Conservation (phyloP, 2,113 vertebrate genomes). For the Panthera uncia region DNA sequence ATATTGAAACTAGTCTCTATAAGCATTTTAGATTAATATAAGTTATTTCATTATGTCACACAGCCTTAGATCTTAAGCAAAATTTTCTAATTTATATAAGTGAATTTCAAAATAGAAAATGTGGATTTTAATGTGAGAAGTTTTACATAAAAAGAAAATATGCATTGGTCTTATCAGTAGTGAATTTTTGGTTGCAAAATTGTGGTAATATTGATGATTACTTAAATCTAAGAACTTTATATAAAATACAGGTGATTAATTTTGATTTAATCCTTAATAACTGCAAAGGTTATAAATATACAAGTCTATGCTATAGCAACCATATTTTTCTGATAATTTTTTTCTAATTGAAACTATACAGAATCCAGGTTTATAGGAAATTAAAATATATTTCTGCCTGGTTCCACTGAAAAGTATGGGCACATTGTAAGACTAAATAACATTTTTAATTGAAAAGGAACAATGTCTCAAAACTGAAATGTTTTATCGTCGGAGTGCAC, state of each 20-base stretch:
- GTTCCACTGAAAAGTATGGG: not conserved
- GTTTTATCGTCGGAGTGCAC: not conserved
- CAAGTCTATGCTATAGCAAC: not conserved
- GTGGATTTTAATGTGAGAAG: not conserved
- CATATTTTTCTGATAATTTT: not conserved
- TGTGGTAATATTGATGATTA: not conserved
- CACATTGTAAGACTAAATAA: not conserved
- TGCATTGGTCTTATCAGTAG: not conserved
- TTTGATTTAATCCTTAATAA: not conserved
- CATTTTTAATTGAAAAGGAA: not conserved
- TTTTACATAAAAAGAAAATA: conserved; percentile 28
- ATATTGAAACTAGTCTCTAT: not conserved
- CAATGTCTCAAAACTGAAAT: not conserved
- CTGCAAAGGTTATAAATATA: not conserved
- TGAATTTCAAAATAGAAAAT: conserved; percentile 22
- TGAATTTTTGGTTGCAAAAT: not conserved
- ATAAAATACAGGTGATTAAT: conserved; percentile 5
- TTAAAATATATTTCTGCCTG: not conserved
- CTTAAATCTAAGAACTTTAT: not conserved
- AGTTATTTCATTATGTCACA: not conserved
- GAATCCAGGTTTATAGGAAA: not conserved
- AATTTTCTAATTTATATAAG: not conserved
- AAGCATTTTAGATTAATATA: not conserved
- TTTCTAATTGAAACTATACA: conserved; percentile 2
- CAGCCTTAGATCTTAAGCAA: not conserved